A percentile compares a stretch with the other conserved stretches of the same genome.
Evolutionary conservation across 2,888 invertebrate species (phyloP).

Genomic region (Dromius quadrimaculatus): DNA sequence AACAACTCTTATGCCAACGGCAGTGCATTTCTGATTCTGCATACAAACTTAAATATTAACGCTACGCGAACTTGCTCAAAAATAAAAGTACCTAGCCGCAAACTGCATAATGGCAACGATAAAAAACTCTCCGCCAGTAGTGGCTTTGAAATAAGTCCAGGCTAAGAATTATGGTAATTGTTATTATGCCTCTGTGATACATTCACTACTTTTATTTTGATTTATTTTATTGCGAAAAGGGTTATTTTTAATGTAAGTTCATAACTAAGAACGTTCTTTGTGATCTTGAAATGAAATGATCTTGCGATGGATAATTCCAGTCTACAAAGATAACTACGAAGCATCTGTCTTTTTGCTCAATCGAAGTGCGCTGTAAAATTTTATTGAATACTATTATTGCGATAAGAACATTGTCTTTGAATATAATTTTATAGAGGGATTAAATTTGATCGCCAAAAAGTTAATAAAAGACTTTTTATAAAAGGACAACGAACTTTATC

Average conservation of each 20-base stretch:
- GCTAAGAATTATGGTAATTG: slow-evolving; percentile 34
- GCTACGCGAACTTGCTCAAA: slow-evolving; percentile 19
- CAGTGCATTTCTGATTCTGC: slow-evolving; percentile 38
- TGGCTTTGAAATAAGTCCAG: not conserved
- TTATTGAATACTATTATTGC: slow-evolving; percentile 29
- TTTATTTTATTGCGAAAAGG: slow-evolving; percentile 14
- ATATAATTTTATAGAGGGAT: no score
- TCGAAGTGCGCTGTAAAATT: slow-evolving; percentile 23
- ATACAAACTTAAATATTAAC: slow-evolving; percentile 41
- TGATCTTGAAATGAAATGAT: no score
- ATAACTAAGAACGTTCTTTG: no score
- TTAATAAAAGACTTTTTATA: no score
- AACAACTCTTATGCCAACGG: slow-evolving; percentile 7
- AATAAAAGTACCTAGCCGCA: slow-evolving; percentile 29
- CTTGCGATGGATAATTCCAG: slow-evolving; percentile 39
- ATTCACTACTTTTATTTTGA: slow-evolving; percentile 13
- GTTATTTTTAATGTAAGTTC: slow-evolving; percentile 27
- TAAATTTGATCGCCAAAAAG: no score
- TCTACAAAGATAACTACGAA: slow-evolving; percentile 23
- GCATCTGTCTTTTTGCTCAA: slow-evolving; percentile 29
- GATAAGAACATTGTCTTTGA: no score
- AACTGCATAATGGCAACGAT: slow-evolving; percentile 22
- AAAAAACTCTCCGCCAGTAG: slow-evolving; percentile 13
- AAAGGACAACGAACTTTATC: no score
- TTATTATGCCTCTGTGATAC: slow-evolving; percentile 23